These are phyloP conservation scores for Periophthalmodon schlosseri DNA, from an alignment of 2,113 vertebrate genomes.

Conservation along the genomic window DNA sequence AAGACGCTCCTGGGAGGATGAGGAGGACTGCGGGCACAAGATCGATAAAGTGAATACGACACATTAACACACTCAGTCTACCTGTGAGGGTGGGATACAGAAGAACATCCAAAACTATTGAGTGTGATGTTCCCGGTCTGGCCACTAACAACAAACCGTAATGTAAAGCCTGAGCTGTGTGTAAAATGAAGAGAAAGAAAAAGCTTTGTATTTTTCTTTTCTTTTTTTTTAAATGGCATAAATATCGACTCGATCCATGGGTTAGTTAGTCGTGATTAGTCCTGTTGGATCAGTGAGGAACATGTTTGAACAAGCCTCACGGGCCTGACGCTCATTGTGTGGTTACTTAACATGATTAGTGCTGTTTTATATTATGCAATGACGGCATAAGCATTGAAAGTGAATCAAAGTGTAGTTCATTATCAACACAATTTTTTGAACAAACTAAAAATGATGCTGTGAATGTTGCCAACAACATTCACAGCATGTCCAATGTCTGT, in stretches of 20 bases:
- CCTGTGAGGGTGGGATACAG: not conserved
- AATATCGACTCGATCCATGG: not conserved
- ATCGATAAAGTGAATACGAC: not conserved
- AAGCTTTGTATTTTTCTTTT: not conserved
- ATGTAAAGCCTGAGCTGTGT: too few species aligned
- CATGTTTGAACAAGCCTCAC: constrained; percentile 19
- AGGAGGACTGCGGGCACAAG: constrained; percentile 84
- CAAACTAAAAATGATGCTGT: not conserved
- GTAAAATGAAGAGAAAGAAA: not conserved
- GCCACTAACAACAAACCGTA: too few species aligned
- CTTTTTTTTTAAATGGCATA: not conserved
- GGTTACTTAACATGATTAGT: not conserved
- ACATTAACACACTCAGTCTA: not conserved
- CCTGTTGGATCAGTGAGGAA: not conserved
- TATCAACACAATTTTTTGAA: not conserved
- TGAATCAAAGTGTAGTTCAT: not conserved
- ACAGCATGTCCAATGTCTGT: constrained; percentile 41
- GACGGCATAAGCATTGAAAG: not conserved
- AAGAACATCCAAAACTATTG: not conserved
- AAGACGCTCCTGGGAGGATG: constrained; percentile 95
- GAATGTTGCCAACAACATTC: constrained; percentile 12
- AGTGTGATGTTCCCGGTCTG: not conserved
- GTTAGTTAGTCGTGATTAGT: not conserved
- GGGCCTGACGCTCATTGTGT: constrained; percentile 1
- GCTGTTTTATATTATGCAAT: not conserved